These are phyloP conservation scores for Indri indri DNA, from an alignment of 2,113 vertebrate genomes.

Conservation along the genomic window DNA sequence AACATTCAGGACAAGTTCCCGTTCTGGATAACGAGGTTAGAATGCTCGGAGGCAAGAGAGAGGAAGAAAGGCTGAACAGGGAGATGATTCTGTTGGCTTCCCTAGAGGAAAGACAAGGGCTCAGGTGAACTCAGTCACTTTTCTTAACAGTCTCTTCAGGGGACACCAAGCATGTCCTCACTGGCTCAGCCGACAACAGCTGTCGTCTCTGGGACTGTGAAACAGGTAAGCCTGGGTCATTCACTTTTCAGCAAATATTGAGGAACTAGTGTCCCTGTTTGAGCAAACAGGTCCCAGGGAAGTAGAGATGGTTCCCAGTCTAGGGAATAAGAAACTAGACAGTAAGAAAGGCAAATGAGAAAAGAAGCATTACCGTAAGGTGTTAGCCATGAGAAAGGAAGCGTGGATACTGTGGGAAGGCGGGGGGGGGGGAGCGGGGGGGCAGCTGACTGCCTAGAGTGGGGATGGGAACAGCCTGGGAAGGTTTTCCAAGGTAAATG, in stretches of 20 bases:
- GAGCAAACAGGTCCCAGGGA: neutral
- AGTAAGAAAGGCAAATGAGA: neutral
- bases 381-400: neutral
- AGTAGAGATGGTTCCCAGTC: neutral
- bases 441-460: neutral
- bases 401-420: neutral
- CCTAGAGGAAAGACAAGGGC: neutral
- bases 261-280: neutral
- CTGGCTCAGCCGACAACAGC: slow-evolving; percentile 97
- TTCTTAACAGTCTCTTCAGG: slow-evolving; percentile 87
- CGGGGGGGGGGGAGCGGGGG: no score
- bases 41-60: neutral
- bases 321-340: neutral
- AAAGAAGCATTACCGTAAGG: neutral
- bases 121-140: neutral
- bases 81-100: neutral
- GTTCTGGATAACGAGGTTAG: neutral
- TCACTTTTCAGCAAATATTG: neutral
- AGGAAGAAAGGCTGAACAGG: neutral
- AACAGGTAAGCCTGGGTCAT: slow-evolving; percentile 87
- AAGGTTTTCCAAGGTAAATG: neutral
- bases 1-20: slow-evolving; percentile 1
- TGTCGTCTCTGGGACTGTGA: slow-evolving; percentile 98
- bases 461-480: neutral
- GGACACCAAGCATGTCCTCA: slow-evolving; percentile 97